phyloP scores from a whole-genome alignment of 2,113 vertebrate genomes.

The Tricholaema leucomelas region DNA sequence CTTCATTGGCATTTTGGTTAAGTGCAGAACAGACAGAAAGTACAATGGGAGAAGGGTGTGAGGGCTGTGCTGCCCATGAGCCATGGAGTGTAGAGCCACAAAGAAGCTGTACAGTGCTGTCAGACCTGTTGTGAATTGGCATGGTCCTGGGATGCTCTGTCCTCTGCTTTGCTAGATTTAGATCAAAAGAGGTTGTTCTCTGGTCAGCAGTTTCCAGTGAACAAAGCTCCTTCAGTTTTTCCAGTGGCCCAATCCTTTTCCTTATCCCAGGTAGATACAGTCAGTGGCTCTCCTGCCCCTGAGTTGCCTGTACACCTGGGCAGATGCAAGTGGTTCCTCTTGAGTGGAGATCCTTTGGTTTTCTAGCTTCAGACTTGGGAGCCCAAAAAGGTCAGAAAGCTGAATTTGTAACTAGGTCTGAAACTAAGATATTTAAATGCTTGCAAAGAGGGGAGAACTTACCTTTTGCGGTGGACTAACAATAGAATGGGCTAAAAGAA shows the following conservation, averaged over 20 bases:
- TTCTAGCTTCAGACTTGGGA: not conserved
- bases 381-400: not conserved
- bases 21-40: not conserved
- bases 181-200: not conserved
- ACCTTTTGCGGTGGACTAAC: not conserved
- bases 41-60: not conserved
- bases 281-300: not conserved
- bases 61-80: not conserved
- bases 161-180: not conserved
- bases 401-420: not conserved
- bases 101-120: not conserved
- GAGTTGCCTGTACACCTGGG: rapidly evolving
- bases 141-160: not conserved
- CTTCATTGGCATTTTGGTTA: not conserved
- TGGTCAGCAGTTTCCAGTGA: not conserved
- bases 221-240: not conserved
- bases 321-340: not conserved
- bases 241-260: not conserved
- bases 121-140: not conserved
- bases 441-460: not conserved
- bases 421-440: not conserved
- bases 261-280: not conserved
- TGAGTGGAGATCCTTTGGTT: not conserved
- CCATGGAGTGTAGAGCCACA: not conserved
- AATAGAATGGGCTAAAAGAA: not conserved